Evolutionary conservation across 1,140 invertebrate genomes (phyloP).

Genomic region (Oreohelix idahoensis): DNA sequence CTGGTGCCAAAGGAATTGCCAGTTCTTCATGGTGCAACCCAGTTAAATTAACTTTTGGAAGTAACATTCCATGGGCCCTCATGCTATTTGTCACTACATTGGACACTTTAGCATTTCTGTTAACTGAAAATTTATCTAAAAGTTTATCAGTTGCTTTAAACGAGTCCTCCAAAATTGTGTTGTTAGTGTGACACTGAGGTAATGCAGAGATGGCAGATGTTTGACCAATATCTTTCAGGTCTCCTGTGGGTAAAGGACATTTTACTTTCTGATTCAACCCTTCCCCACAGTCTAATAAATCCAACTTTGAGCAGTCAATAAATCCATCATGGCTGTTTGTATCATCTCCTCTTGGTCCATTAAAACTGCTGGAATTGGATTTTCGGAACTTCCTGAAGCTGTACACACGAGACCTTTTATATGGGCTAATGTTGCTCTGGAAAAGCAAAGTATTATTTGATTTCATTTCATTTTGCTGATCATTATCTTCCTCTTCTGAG

Average conservation of each 20-base stretch:
- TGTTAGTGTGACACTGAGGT: too few relatives aligned
- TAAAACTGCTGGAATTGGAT: neutral
- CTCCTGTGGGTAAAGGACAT: neutral
- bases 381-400: neutral
- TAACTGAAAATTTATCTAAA: neutral
- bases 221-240: neutral
- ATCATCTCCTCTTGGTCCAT: neutral
- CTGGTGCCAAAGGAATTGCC: neutral
- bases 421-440: neutral
- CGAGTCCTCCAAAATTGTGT: neutral
- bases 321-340: neutral
- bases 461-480: neutral
- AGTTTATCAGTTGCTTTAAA: neutral
- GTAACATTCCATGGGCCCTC: neutral
- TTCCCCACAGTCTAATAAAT: neutral
- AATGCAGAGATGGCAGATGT: neutral
- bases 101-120: neutral
- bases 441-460: neutral
- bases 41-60: neutral
- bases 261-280: neutral
- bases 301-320: neutral
- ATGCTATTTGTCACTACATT: neutral
- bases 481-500: neutral
- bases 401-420: constrained; percentile 12
- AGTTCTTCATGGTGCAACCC: neutral